Percentiles rank a stretch among this genome's conserved stretches.
Conservation (phyloP, 1,140 invertebrate genomes). For the Harlomillsia oculata region DNA sequence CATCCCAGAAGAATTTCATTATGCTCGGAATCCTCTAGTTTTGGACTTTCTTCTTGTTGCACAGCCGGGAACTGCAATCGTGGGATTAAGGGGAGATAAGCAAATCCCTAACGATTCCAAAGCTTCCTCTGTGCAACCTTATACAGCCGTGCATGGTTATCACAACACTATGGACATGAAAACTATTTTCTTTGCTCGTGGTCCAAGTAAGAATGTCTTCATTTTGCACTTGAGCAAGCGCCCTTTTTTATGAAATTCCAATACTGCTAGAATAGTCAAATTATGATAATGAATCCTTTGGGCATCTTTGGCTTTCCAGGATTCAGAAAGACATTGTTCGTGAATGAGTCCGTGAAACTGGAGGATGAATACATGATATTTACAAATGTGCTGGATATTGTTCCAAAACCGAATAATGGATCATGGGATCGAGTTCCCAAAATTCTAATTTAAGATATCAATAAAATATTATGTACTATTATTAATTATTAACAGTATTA, state of each 20-base stretch:
- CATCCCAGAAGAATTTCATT: slow-evolving; percentile 40
- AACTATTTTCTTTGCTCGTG: slow-evolving; percentile 41
- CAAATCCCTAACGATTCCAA: not conserved
- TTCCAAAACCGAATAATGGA: slow-evolving; percentile 37
- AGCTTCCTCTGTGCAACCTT: not conserved
- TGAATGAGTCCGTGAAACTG: slow-evolving; percentile 32
- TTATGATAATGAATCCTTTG: not conserved
- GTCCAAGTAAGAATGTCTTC: slow-evolving; percentile 37
- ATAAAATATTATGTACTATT: not conserved
- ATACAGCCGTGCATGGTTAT: slow-evolving; percentile 40
- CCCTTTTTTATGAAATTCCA: not conserved
- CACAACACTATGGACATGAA: slow-evolving; percentile 31
- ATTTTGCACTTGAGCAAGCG: too few relatives aligned
- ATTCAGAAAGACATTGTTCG: slow-evolving; percentile 29
- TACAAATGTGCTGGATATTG: slow-evolving; percentile 33
- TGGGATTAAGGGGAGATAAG: slow-evolving; percentile 13
- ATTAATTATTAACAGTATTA: not conserved
- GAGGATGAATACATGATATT: slow-evolving; percentile 39
- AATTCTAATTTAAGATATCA: slow-evolving; percentile 10
- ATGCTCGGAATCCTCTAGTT: slow-evolving; percentile 35
- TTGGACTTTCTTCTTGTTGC: slow-evolving; percentile 36
- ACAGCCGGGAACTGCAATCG: slow-evolving; percentile 21
- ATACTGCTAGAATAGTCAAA: not conserved
- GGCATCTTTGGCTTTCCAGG: slow-evolving; percentile 24
- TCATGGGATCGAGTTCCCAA: slow-evolving; percentile 33